Percentiles rank a stretch among this genome's conserved stretches.
phyloP scores from a whole-genome alignment of 2,113 vertebrate species.

The Morone chrysops region DNA sequence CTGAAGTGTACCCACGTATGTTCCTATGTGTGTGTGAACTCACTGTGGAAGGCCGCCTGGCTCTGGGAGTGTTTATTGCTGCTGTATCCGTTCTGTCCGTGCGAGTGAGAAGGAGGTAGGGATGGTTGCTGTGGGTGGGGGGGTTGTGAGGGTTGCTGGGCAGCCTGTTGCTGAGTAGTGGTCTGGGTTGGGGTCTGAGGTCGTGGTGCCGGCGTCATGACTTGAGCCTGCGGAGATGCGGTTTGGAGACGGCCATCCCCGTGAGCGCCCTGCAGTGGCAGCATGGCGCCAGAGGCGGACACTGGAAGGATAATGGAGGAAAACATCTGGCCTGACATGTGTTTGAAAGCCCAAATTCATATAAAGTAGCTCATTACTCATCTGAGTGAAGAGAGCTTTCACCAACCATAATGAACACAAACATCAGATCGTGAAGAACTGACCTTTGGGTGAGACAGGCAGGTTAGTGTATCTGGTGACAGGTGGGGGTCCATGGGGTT shows the following conservation, averaged over 20 bases:
- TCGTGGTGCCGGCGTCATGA: conserved; percentile 74
- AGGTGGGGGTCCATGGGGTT: conserved; percentile 66
- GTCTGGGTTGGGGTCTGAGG: conserved; percentile 75
- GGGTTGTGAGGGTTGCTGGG: conserved; percentile 57
- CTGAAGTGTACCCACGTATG: neutral
- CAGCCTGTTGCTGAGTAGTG: conserved; percentile 70
- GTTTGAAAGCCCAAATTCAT: neutral
- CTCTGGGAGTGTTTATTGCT: conserved; percentile 70
- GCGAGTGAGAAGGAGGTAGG: conserved; percentile 54
- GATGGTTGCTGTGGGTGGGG: conserved; percentile 68
- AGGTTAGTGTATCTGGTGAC: conserved; percentile 75
- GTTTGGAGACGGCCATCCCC: conserved; percentile 77
- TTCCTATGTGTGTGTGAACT: conserved; percentile 49
- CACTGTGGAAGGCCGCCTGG: conserved; percentile 80
- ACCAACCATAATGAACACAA: neutral
- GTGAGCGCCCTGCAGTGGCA: conserved; percentile 77
- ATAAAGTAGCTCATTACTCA: neutral
- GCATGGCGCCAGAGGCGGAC: conserved; percentile 74
- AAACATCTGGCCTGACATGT: neutral
- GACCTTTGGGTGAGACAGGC: conserved; percentile 81
- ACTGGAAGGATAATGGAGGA: conserved; percentile 50
- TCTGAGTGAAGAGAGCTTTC: neutral
- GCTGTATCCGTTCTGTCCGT: conserved; percentile 72
- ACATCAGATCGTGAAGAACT: neutral
- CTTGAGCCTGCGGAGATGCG: conserved; percentile 77